Evolutionary conservation across 2,797 vertebrate species (phyloP), one percentile per base, ranked within the genome.

Genomic region (Melanotaenia nigrans): DNA sequence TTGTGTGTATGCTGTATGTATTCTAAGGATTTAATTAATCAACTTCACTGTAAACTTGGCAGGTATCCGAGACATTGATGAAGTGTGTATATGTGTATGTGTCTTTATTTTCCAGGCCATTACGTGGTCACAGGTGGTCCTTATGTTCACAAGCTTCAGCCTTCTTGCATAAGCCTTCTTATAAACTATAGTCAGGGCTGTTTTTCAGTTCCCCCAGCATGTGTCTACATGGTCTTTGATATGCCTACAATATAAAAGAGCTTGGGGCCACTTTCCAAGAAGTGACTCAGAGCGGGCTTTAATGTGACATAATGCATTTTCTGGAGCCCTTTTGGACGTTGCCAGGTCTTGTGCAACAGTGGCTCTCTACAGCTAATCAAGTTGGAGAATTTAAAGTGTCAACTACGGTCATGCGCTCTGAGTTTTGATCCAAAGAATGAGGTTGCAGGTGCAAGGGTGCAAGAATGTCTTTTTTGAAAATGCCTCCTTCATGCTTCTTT

Each of bases 81-180:
- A 75, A 70, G 57, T 51, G 22, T 42, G 30, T 4, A 54, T 38
- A 12, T 12, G 42, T 20, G 67, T 38, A 61, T 53, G 42, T 45
- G 18, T 51, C 47, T 51, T 24, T 9, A n/a, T 75, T 67, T 75
- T 59, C 13, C 60, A 18, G 42, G 28, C 66, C 55, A 77, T 76
- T 85, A 75, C 32, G 16, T 77, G 54, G 58, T 68, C 45, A 59
- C 32, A 40, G 62, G 62, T 71, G 64, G 64, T 61, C 51, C 57
- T 85, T 84, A 79, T 64, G 51, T 68, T 42, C 63, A 53, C 63
- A 42, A 71, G 75, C 71, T 77, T 45, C 12, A 14, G 62, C 75
- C 68, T 61, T 0, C 28, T 85, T 76, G 78, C 55, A 51, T 77
- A 85, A 82, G 63, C 42, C 24, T 66, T 42, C 4, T n/a, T 77